Percentiles rank a stretch among this genome's conserved stretches.
Conservation (phyloP, 2,797 vertebrate genomes). For the Phalanger gymnotis region DNA sequence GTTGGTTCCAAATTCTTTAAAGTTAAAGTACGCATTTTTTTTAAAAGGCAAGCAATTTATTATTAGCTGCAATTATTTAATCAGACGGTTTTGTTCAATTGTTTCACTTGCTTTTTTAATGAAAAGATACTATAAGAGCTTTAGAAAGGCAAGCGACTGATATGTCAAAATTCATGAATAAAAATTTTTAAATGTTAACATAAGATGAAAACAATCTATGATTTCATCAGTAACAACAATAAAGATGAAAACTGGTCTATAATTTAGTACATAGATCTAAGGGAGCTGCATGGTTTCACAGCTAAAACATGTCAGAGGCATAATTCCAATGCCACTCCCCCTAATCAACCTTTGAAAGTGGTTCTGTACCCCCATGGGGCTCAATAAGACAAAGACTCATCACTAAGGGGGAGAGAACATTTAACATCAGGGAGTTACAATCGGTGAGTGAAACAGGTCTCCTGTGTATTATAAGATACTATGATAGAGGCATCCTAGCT, state of each 20-base stretch:
- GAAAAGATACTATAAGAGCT: background rate
- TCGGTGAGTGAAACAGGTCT: background rate
- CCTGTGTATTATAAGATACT: background rate
- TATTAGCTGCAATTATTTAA: background rate
- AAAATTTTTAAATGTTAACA: background rate
- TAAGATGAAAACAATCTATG: background rate
- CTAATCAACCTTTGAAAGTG: constrained; percentile 14
- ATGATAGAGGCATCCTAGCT: background rate
- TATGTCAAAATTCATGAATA: background rate
- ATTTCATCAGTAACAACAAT: background rate
- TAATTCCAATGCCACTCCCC: background rate
- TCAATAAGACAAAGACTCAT: constrained; percentile 41
- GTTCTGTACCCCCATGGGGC: constrained; percentile 24
- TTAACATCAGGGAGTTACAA: constrained; percentile 36
- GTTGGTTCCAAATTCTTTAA: background rate
- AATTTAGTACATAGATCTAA: background rate
- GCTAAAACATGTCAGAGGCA: background rate
- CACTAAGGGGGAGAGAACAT: constrained; percentile 24
- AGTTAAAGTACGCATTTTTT: background rate
- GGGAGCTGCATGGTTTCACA: background rate
- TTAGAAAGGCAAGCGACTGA: background rate
- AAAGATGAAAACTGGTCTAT: background rate
- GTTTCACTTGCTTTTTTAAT: background rate
- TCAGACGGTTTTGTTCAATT: background rate
- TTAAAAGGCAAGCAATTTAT: background rate